A percentile compares a stretch with the other conserved stretches of the same genome.
These are phyloP conservation scores for Spilogale gracilis DNA, from an alignment of 2,113 vertebrate genomes.

Conservation along the genomic window DNA sequence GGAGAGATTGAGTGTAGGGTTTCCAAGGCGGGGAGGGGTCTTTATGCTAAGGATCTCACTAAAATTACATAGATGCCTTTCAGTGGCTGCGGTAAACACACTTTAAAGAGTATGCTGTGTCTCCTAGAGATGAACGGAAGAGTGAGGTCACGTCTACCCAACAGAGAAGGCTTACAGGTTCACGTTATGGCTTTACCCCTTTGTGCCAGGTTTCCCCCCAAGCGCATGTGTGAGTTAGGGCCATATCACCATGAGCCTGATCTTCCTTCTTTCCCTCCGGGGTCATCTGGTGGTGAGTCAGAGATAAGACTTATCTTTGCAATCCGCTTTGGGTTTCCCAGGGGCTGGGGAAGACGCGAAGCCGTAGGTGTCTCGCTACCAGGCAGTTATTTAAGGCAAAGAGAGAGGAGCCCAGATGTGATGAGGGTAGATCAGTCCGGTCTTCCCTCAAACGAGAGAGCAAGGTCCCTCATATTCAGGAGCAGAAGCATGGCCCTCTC, in stretches of 20 bases:
- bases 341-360: not conserved
- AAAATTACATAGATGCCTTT: not conserved
- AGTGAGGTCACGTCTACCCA: not conserved
- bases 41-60: not conserved
- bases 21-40: not conserved
- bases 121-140: fast-evolving
- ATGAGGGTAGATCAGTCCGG: not conserved
- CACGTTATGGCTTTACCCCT: fast-evolving
- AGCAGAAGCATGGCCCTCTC: not conserved
- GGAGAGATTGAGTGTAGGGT: not conserved
- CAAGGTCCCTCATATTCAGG: fast-evolving
- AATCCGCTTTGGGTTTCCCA: fast-evolving
- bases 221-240: not conserved
- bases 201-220: not conserved
- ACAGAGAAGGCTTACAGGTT: fast-evolving
- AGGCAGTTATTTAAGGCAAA: not conserved
- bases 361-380: not conserved
- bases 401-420: not conserved
- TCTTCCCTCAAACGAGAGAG: not conserved
- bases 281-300: not conserved
- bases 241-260: fast-evolving
- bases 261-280: not conserved
- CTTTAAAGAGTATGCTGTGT: not conserved
- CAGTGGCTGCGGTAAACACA: not conserved
- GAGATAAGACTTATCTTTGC: not conserved